Evolutionary conservation across 2,797 vertebrate species (phyloP).

Genomic region (Astyanax mexicanus): DNA sequence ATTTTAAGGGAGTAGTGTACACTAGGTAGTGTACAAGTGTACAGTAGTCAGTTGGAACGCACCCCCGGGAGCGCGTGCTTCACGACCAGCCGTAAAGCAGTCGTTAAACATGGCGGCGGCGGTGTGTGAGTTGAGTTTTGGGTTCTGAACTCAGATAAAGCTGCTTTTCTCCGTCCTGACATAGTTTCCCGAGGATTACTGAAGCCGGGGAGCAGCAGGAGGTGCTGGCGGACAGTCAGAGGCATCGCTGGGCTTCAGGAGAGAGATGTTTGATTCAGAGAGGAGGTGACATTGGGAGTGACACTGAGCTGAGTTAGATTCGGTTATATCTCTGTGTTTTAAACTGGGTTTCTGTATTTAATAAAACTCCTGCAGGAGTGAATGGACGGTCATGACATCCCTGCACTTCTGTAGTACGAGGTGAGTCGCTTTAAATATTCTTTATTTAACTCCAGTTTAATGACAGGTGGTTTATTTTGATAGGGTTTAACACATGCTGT

Average conservation of each 20-base stretch:
- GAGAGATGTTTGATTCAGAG: conserved; percentile 17
- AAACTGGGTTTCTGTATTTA: not conserved
- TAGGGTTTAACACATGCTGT: no score
- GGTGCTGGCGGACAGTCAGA: not conserved
- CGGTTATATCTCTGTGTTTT: no score
- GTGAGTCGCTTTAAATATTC: not conserved
- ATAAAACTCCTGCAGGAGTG: not conserved
- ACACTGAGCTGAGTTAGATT: not conserved
- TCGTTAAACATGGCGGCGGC: conserved; percentile 78
- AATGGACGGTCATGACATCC: not conserved
- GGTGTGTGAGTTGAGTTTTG: not conserved
- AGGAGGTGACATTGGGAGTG: conserved; percentile 55
- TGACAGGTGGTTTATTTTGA: no score
- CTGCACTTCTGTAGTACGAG: not conserved
- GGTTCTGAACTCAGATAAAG: not conserved
- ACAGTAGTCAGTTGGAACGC: not conserved
- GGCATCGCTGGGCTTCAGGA: not conserved
- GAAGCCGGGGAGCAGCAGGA: not conserved
- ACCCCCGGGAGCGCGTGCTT: not conserved
- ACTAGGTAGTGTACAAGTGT: not conserved
- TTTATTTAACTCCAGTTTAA: not conserved
- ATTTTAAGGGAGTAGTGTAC: not conserved
- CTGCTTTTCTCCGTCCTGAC: not conserved
- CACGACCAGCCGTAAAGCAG: conserved; percentile 59
- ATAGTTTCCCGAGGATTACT: not conserved